phyloP scores from a whole-genome alignment of 1,140 invertebrate species.

The Chironomus striatipennis region DNA sequence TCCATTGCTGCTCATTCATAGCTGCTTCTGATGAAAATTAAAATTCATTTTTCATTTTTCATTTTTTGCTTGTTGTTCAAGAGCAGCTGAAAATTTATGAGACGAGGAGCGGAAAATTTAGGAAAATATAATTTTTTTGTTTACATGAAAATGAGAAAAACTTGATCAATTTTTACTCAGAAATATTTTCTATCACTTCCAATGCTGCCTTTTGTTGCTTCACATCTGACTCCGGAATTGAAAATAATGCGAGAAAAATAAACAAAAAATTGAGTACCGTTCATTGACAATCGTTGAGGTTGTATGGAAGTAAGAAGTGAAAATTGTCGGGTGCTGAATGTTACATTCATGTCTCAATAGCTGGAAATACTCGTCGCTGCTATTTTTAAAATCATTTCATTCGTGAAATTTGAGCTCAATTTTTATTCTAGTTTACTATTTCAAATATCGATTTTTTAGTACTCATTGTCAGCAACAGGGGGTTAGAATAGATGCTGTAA shows the following conservation, averaged over 20 bases:
- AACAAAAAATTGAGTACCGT: neutral
- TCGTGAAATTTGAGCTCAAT: neutral
- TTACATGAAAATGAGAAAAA: neutral
- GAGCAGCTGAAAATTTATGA: neutral
- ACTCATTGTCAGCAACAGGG: no score
- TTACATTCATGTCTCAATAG: neutral
- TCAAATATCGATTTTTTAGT: no score
- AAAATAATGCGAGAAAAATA: neutral
- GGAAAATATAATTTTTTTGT: neutral
- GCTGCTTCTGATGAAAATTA: neutral
- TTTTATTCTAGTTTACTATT: no score
- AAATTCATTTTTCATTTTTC: constrained; percentile 15
- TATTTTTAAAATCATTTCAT: constrained; percentile 10
- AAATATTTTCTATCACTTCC: neutral
- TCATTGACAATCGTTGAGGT: neutral
- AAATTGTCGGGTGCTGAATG: neutral
- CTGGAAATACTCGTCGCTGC: neutral
- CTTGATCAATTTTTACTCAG: neutral
- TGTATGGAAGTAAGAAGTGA: neutral
- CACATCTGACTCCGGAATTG: neutral
- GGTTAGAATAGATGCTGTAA: no score
- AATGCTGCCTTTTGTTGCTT: no score
- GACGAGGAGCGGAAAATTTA: neutral
- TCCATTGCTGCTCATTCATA: no score
- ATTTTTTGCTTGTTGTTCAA: neutral